phyloP scores from a whole-genome alignment of 2,797 vertebrate genomes.

The Poliocrania exsul region DNA sequence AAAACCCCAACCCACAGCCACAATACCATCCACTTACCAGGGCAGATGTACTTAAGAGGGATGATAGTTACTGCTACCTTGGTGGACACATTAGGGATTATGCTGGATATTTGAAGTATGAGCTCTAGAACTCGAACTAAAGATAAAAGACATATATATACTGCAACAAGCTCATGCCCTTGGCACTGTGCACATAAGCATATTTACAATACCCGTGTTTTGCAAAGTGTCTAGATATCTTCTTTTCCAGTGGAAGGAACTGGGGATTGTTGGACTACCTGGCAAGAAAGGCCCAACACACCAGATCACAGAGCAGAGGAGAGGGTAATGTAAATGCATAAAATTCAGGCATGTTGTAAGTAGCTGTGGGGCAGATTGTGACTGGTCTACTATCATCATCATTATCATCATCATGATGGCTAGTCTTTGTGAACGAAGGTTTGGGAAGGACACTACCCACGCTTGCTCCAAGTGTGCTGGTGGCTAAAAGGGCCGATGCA shows the following conservation, averaged over 20 bases:
- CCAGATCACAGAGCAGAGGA: not conserved
- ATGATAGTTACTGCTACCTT: not conserved
- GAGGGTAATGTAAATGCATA: not conserved
- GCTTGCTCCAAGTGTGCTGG: too few species aligned
- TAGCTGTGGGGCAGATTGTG: not conserved
- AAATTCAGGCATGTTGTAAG: not conserved
- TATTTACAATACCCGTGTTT: not conserved
- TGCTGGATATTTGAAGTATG: not conserved
- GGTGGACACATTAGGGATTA: not conserved
- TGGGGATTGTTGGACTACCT: not conserved
- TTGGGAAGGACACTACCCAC: too few species aligned
- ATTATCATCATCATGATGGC: too few species aligned
- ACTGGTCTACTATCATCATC: not conserved
- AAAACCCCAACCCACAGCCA: not conserved
- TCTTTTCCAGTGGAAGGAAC: not conserved
- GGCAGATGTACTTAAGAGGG: not conserved
- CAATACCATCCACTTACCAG: not conserved
- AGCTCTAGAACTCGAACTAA: not conserved
- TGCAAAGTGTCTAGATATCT: not conserved
- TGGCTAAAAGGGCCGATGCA: too few species aligned
- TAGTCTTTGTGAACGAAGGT: too few species aligned
- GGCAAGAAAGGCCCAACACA: accelerated
- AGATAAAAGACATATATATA: not conserved
- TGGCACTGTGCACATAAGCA: accelerated
- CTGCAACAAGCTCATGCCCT: accelerated